Base-by-base conservation (phyloP, 2,113 vertebrate genomes). In the Platysteira castanea region DNA sequence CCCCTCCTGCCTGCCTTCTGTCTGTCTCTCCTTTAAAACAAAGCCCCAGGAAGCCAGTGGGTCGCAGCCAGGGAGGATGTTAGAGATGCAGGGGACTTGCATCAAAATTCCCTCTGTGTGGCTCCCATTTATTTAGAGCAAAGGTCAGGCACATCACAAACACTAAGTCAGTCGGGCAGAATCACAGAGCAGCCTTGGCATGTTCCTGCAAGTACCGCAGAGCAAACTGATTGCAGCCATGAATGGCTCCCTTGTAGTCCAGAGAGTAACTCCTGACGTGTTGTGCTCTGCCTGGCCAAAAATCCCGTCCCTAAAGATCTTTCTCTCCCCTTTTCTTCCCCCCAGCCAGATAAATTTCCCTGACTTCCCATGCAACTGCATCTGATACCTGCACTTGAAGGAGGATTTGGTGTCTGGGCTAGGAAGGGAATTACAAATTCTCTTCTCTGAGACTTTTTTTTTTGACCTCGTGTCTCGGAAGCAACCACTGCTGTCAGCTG, bases 211-310 rank as follows among this genome's bases (percentile, higher is more conserved):
- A 94, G 94, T 13, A 68, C 41, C 1, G 0, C 82, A 56, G 67
- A 83, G 79, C 90, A 90, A 91, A 90, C 68, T 17, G 89, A 78
- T 83, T 64, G 23, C 57, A 11, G 57, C 8, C 9, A 65, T 95
- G 91, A 96, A 95, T 81, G 39, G 71, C 39, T 61, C 71, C 86
- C 76, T 95, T 95, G 95, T 94, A 86, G 49, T 59, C 37, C 68
- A 16, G 46, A 54, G 56, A 10, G 33, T 60, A 69, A 73, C 46
- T 92, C 94, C 87, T 74, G 71, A 70, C 28, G 50, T 1, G 1
- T 37, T 65, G 39, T 49, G 41, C 59, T 63, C 71, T 70, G 88
- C 63, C 87, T 8, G 33, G 21, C 78, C 26, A 13, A 44, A 54
- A 57, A 41, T 52, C 61, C 49, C 0, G 0, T 39, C 8, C 20